Conservation (phyloP, 2,888 invertebrate species). For the Leptodirus hochenwartii region DNA sequence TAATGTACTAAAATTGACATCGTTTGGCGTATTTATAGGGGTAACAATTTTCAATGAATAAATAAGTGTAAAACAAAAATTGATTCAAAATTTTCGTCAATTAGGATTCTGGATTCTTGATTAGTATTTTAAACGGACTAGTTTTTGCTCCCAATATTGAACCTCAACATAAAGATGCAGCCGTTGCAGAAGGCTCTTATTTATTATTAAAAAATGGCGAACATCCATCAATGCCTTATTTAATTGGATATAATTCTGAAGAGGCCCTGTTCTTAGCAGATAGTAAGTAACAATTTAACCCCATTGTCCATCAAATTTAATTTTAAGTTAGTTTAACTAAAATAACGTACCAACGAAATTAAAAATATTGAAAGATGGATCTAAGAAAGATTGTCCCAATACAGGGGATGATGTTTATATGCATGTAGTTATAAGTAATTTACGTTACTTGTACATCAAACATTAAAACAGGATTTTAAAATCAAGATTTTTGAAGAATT, state of each 20-base stretch:
- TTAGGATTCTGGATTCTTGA: conserved; percentile 13
- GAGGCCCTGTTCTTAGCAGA: conserved; percentile 12
- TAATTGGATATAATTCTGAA: conserved; percentile 11
- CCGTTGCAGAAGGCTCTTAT: conserved; percentile 10
- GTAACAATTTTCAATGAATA: conserved; percentile 4
- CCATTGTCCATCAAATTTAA: too few species aligned
- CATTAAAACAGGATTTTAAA: too few species aligned
- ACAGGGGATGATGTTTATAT: too few species aligned
- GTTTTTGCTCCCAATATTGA: conserved; percentile 12
- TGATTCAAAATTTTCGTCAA: not conserved
- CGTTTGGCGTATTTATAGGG: conserved; percentile 12
- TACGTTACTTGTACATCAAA: too few species aligned
- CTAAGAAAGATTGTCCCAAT: too few species aligned
- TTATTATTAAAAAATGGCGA: conserved; percentile 9
- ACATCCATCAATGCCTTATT: conserved; percentile 9
- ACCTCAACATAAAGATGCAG: conserved; percentile 8
- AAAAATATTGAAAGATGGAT: too few species aligned
- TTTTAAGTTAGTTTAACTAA: too few species aligned
- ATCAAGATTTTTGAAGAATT: too few species aligned
- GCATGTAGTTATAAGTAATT: too few species aligned
- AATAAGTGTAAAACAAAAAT: not conserved
- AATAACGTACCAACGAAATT: too few species aligned
- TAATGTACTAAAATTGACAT: conserved; percentile 11
- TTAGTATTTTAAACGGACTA: conserved; percentile 14
- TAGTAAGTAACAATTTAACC: too few species aligned